These are phyloP conservation scores for Cheilosia urbana DNA, from an alignment of 2,888 invertebrate genomes.

Conservation along the genomic window DNA sequence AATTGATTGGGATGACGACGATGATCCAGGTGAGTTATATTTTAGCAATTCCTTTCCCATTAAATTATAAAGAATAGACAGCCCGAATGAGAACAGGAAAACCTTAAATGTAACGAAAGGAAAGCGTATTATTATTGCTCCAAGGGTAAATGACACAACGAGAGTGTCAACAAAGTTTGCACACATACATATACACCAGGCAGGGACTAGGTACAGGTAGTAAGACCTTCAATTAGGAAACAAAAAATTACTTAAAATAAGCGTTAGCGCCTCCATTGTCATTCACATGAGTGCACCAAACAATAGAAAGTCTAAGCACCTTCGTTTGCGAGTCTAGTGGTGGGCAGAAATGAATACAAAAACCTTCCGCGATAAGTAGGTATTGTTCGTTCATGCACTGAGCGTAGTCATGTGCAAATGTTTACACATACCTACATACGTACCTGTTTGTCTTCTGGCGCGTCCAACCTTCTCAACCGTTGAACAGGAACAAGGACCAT, in stretches of 20 bases:
- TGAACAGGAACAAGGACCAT: constrained; percentile 61
- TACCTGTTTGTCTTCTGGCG: constrained; percentile 15
- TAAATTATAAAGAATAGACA: constrained; percentile 11
- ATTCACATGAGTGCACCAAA: constrained; percentile 65
- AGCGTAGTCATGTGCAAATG: background rate
- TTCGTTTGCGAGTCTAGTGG: background rate
- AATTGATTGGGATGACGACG: constrained; percentile 84
- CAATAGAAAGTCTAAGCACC: constrained; percentile 53
- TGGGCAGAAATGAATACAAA: constrained; percentile 4
- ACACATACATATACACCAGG: background rate
- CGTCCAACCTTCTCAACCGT: constrained; percentile 62
- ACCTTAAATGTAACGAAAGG: background rate
- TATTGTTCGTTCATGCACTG: constrained; percentile 38
- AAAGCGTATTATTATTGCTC: constrained; percentile 15
- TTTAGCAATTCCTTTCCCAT: constrained; percentile 13
- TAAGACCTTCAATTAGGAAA: constrained; percentile 72
- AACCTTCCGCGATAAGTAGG: constrained; percentile 40
- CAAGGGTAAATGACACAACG: constrained; percentile 68
- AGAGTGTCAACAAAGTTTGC: constrained; percentile 63
- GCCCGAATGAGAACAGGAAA: background rate
- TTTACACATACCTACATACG: background rate
- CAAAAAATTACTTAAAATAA: constrained; percentile 71
- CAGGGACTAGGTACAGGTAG: background rate
- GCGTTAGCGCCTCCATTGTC: constrained; percentile 72
- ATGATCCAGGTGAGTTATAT: constrained; percentile 83